A percentile compares a stretch with the other conserved stretches of the same genome.
Evolutionary conservation across 2,888 invertebrate genomes (phyloP).

Genomic region (Onthophagus sagittarius): DNA sequence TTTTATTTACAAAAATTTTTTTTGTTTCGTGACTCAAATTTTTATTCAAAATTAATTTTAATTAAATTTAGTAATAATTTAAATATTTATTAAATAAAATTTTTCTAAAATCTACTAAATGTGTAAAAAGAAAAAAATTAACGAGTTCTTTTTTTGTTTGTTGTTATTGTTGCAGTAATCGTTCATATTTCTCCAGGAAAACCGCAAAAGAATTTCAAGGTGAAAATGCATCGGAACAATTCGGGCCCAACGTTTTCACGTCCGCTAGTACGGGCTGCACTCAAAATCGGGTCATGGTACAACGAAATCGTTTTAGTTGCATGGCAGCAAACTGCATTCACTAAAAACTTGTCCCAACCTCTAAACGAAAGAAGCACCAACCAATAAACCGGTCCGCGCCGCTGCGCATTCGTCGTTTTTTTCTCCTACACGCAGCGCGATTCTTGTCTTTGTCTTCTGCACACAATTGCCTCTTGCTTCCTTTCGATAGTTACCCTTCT

Average conservation of each 20-base stretch:
- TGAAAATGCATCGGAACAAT: conserved; percentile 5
- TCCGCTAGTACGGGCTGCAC: conserved; percentile 43
- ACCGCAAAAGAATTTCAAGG: background rate
- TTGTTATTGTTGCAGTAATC: background rate
- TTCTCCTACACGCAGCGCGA: conserved; percentile 36
- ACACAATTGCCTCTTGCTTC: conserved; percentile 27
- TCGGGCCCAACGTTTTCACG: conserved; percentile 39
- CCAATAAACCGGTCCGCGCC: conserved; percentile 44
- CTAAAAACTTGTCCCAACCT: conserved; percentile 48
- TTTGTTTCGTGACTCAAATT: too few species aligned
- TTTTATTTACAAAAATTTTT: too few species aligned
- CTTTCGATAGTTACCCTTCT: too few species aligned
- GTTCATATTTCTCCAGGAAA: background rate
- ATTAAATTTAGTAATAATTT: too few species aligned
- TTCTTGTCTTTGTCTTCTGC: conserved; percentile 38
- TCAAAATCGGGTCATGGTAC: conserved; percentile 49
- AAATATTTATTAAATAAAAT: too few species aligned
- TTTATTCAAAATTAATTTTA: too few species aligned
- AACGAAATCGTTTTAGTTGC: conserved; percentile 48
- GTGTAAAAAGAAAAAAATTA: too few species aligned
- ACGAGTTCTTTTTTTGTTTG: too few species aligned
- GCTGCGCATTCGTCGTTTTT: conserved; percentile 44
- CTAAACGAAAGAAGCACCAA: conserved; percentile 44
- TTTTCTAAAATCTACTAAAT: too few species aligned
- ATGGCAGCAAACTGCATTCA: conserved; percentile 45